These are phyloP conservation scores for Onychomys leucogaster DNA, from an alignment of 2,797 vertebrate genomes.

Conservation along the genomic window DNA sequence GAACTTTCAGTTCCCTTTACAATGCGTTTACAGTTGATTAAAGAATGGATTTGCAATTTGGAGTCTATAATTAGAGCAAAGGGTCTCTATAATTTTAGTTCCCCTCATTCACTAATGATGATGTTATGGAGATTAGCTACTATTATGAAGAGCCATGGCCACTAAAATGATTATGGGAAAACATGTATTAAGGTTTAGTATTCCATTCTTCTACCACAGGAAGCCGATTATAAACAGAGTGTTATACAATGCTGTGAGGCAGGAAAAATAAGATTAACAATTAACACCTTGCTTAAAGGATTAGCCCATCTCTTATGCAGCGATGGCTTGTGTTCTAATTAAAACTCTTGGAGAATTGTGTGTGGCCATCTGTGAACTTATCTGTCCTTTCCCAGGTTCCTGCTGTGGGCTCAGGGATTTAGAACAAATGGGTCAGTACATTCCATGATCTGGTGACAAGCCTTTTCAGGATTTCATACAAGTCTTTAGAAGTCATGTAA, in stretches of 20 bases:
- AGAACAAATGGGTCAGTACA: not conserved
- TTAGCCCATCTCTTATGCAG: conserved; percentile 66
- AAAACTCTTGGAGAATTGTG: conserved; percentile 65
- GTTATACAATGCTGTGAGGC: conserved; percentile 75
- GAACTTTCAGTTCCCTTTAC: conserved; percentile 77
- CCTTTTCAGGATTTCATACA: not conserved
- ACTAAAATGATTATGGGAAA: conserved; percentile 80
- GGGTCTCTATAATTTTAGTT: conserved; percentile 79
- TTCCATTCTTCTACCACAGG: conserved; percentile 66
- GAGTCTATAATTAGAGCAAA: conserved; percentile 76
- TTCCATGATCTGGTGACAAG: not conserved
- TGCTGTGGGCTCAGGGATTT: not conserved
- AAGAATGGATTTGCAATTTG: conserved; percentile 76
- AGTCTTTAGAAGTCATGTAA: conserved; percentile 42
- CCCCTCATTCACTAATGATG: conserved; percentile 79
- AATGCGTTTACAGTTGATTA: conserved; percentile 77
- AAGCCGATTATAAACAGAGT: conserved; percentile 75
- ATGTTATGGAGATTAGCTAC: conserved; percentile 80
- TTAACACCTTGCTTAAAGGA: conserved; percentile 83
- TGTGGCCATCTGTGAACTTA: not conserved
- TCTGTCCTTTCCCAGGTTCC: not conserved
- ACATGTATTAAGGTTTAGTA: conserved; percentile 67
- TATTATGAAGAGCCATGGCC: conserved; percentile 76
- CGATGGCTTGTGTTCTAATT: conserved; percentile 73
- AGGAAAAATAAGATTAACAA: conserved; percentile 84